phyloP scores from a whole-genome alignment of 1,140 invertebrate species.

The Zophobas atratus region DNA sequence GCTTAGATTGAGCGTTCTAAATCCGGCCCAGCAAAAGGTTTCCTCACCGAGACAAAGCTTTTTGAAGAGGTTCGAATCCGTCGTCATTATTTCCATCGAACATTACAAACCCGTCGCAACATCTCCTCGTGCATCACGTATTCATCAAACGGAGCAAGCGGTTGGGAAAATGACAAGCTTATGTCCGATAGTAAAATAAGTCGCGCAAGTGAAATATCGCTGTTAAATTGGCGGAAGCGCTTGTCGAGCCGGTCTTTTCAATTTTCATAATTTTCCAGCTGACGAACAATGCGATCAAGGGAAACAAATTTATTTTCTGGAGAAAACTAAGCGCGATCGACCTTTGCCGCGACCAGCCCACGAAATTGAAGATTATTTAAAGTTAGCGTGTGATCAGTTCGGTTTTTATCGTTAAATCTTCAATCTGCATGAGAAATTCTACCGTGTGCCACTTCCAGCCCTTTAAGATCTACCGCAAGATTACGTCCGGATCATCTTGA shows the following conservation, averaged over 20 bases:
- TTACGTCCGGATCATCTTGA: constrained; percentile 46
- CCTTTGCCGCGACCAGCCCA: constrained; percentile 7
- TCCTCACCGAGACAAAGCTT: constrained; percentile 28
- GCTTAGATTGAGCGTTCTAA: constrained; percentile 19
- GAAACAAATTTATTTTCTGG: constrained; percentile 53
- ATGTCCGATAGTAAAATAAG: constrained; percentile 59
- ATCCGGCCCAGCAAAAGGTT: constrained; percentile 38
- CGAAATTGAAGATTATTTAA: constrained; percentile 53
- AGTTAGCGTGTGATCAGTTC: constrained; percentile 38
- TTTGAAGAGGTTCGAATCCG: constrained; percentile 6
- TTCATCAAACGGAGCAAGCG: constrained; percentile 39
- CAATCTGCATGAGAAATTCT: constrained; percentile 57
- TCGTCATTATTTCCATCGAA: constrained; percentile 25
- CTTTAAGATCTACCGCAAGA: constrained; percentile 52
- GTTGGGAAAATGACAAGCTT: constrained; percentile 60
- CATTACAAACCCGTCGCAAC: constrained; percentile 2
- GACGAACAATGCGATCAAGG: constrained; percentile 49
- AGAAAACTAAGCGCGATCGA: constrained; percentile 38
- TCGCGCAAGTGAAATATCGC: constrained; percentile 56
- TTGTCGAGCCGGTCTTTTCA: constrained; percentile 51
- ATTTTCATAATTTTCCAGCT: constrained; percentile 62
- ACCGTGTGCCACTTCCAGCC: constrained; percentile 46
- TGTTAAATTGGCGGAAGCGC: constrained; percentile 61
- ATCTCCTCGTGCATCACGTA: constrained; percentile 11
- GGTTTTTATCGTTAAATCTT: constrained; percentile 56